These are phyloP conservation scores for Epizoanthus illoricatus DNA, from an alignment of 92 coral and sea anemone species.

Conservation along the genomic window DNA sequence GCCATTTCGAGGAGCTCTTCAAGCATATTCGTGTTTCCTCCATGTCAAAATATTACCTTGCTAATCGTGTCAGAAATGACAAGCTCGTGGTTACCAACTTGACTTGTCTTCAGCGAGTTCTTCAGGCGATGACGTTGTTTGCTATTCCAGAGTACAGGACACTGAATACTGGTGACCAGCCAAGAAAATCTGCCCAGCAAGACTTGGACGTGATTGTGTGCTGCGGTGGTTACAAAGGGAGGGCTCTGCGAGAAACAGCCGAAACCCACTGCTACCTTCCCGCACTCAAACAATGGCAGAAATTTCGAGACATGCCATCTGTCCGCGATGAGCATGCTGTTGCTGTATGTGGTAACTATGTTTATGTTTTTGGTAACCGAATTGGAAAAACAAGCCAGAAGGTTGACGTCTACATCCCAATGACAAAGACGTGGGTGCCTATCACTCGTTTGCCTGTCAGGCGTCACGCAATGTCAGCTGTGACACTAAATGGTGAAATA, in stretches of 20 bases:
- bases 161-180: not conserved
- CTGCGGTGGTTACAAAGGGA: conserved; percentile 37
- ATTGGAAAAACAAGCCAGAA: conserved; percentile 46
- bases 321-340: conserved; percentile 70
- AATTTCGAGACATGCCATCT: conserved; percentile 56
- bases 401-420: conserved; percentile 69
- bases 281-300: conserved; percentile 46
- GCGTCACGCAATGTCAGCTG: conserved; percentile 69
- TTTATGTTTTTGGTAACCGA: conserved; percentile 62
- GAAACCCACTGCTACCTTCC: conserved; percentile 50
- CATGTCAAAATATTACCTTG: conserved; percentile 61
- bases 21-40: conserved; percentile 59
- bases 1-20: conserved; percentile 62
- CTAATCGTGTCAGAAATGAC: conserved; percentile 51
- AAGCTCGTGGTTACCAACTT: conserved; percentile 51
- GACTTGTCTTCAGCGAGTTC: conserved; percentile 55
- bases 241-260: conserved; percentile 32
- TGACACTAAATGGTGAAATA: conserved; percentile 53
- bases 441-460: conserved; percentile 51
- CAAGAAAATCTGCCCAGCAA: conserved; percentile 23
- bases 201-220: conserved; percentile 34
- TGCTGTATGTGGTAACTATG: conserved; percentile 51
- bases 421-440: conserved; percentile 54
- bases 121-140: conserved; percentile 45
- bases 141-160: conserved; percentile 31